phyloP scores from a whole-genome alignment of 2,113 vertebrate species.

The Todiramphus saurophagus region DNA sequence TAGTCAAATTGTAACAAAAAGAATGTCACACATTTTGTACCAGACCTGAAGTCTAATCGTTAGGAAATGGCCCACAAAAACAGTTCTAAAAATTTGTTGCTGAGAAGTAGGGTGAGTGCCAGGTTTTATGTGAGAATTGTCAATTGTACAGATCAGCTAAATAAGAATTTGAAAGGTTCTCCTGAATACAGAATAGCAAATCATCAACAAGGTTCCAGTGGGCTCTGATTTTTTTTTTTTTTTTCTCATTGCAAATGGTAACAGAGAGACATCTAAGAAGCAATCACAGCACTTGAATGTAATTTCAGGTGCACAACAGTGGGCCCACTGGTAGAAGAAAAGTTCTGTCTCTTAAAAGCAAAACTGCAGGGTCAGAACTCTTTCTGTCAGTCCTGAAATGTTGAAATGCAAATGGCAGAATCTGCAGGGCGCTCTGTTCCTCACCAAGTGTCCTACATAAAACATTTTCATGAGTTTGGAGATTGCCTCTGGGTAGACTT shows the following conservation, averaged over 20 bases:
- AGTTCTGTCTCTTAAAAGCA: background rate
- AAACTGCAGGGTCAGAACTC: background rate
- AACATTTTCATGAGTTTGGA: background rate
- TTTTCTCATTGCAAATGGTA: background rate
- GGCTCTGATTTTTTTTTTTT: background rate
- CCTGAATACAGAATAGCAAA: conserved; percentile 23
- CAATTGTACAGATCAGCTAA: conserved; percentile 35
- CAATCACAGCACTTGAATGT: background rate
- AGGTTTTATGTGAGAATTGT: conserved; percentile 51
- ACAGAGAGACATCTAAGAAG: background rate
- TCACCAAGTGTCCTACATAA: background rate
- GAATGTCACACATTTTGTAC: background rate
- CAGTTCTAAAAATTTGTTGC: conserved; percentile 44
- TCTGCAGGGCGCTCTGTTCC: background rate
- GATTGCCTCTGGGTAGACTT: background rate
- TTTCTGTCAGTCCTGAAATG: background rate
- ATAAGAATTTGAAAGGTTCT: conserved; percentile 49
- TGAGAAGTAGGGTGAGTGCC: conserved; percentile 26
- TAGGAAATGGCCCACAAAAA: conserved; percentile 31
- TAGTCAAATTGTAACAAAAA: conserved; percentile 8
- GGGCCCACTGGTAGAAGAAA: background rate
- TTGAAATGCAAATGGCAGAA: background rate
- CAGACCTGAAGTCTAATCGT: conserved; percentile 32
- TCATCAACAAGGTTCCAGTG: background rate
- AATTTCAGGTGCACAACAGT: background rate